phyloP scores from a whole-genome alignment of 2,888 invertebrate genomes.

The Aleiodes alternator region DNA sequence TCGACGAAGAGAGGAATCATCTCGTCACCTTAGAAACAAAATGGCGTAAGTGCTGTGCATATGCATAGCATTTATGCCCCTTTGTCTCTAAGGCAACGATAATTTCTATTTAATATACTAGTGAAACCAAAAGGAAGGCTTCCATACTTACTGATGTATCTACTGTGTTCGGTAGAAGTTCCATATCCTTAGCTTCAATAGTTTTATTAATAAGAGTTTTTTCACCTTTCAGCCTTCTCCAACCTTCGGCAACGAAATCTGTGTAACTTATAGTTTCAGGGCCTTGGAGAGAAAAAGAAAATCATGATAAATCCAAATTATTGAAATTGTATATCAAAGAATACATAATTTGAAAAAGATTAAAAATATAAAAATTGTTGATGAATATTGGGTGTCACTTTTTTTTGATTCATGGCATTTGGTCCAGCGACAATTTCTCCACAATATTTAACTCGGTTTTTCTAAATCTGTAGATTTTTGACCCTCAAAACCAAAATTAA shows the following conservation, averaged over 20 bases:
- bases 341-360: slow-evolving; percentile 3
- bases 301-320: slow-evolving; percentile 43
- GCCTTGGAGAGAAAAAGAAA: slow-evolving; percentile 62
- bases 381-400: background rate
- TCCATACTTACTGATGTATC: slow-evolving; percentile 60
- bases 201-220: slow-evolving; percentile 73
- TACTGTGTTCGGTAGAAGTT: slow-evolving; percentile 78
- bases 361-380: background rate
- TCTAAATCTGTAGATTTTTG: too few species aligned
- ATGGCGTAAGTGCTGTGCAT: too few species aligned
- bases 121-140: too few species aligned
- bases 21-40: too few species aligned
- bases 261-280: slow-evolving; percentile 79
- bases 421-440: too few species aligned
- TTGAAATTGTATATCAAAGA: background rate
- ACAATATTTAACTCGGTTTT: too few species aligned
- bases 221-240: slow-evolving; percentile 78
- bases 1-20: too few species aligned
- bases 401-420: too few species aligned
- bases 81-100: too few species aligned
- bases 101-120: slow-evolving; percentile 16
- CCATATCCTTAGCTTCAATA: slow-evolving; percentile 81
- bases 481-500: too few species aligned
- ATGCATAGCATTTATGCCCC: too few species aligned
- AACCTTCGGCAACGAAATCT: slow-evolving; percentile 83